Evolutionary conservation across 2,113 vertebrate genomes (phyloP), one percentile per base, ranked within the genome.

Genomic region (Stomatorhinus ivindoensis): DNA sequence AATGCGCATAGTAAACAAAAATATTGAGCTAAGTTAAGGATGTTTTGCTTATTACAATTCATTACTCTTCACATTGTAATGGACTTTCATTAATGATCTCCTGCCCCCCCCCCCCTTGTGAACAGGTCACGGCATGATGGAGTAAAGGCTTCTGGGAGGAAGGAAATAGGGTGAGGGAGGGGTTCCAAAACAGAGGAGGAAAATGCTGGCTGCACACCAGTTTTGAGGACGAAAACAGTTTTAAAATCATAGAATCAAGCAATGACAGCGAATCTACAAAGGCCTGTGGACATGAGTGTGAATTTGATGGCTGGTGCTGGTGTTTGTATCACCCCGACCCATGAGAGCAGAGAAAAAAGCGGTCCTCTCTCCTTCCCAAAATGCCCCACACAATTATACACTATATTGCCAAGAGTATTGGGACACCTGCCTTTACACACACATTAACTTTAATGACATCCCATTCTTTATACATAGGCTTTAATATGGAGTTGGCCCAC

Each of bases 181-280:
- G n/a, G n/a, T 69, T 65, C 24, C 24, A 44, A 46, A 83, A 42
- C 80, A 21, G 53, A 55, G 53, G 21, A 58, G 80, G 44, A 46
- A 24, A 21, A 83, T 42, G 42, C 44, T 46, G 5, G 53, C 8
- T 24, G 17, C 44, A 83, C 35, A 83, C 94, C 96, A 95, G 95
- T 95, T 95, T 93, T 95, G 94, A 95, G 94, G 93, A 95, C 24
- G 24, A 83, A 96, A 95, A 95, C 95, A 51, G 27, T 44, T 17
- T 27, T 35, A 76, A 95, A 96, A 96, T 96, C 94, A 95, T 94
- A 96, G 95, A 95, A 95, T 96, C 95, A 96, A 96, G 95, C 95
- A 96, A 93, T 90, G 93, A 94, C 94, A 94, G 94, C 94, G 94
- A 73, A n/a, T 65, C 24, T 76, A 27, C 89, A 91, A 89, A 93